Conservation (phyloP, 2,113 vertebrate genomes). For the Carassius auratus region DNA sequence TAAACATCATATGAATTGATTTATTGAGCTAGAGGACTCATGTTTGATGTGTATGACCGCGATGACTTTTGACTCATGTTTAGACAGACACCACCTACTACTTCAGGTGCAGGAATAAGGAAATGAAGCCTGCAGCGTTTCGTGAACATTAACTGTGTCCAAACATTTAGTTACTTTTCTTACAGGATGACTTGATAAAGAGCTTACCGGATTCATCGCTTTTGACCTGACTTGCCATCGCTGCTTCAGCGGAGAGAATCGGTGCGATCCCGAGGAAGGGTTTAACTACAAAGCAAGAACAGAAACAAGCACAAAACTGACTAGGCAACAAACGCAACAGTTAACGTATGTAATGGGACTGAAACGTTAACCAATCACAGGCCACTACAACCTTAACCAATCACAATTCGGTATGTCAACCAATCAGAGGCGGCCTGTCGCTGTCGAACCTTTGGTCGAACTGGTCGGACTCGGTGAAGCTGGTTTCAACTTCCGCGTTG, state of each 20-base stretch:
- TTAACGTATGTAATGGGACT: background rate
- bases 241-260: background rate
- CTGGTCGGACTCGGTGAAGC: background rate
- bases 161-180: background rate
- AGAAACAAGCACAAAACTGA: too few species aligned
- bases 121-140: background rate
- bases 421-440: background rate
- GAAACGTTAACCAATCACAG: background rate
- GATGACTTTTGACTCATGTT: background rate
- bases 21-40: background rate
- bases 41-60: background rate
- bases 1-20: background rate
- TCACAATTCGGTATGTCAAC: background rate
- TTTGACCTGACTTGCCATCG: slow-evolving; percentile 2
- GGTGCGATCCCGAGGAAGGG: background rate
- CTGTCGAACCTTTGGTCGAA: background rate
- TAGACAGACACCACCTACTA: background rate
- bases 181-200: background rate
- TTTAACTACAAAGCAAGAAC: background rate
- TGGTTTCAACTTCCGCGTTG: slow-evolving; percentile 1
- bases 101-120: slow-evolving; percentile 14
- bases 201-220: background rate
- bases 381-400: background rate
- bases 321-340: background rate
- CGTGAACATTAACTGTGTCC: background rate